Conservation (phyloP, 2,113 vertebrate species). For the Eurypyga helias region DNA sequence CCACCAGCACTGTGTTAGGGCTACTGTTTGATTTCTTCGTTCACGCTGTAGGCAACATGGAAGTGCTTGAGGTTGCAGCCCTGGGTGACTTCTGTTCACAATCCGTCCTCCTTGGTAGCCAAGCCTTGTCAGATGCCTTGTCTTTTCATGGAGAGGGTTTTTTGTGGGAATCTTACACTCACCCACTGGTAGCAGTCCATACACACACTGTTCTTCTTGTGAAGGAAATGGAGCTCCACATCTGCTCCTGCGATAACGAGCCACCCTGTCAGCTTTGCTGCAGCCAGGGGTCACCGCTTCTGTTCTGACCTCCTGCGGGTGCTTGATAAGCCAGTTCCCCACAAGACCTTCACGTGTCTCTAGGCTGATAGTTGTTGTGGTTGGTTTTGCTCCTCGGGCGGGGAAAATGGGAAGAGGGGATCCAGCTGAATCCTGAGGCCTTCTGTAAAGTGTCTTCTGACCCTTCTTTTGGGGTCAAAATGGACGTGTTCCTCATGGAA, state of each 20-base stretch:
- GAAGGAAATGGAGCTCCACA: neutral
- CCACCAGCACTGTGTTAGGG: neutral
- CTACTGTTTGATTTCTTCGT: neutral
- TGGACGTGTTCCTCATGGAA: neutral
- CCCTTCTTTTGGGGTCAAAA: neutral
- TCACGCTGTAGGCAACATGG: neutral
- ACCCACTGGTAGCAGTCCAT: neutral
- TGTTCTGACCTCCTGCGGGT: neutral
- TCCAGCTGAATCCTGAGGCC: neutral
- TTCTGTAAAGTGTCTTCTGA: neutral
- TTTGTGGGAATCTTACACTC: neutral
- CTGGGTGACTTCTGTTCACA: neutral
- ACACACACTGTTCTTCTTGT: neutral
- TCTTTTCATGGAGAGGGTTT: neutral
- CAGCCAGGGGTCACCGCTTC: neutral
- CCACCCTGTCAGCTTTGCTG: neutral
- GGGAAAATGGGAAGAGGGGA: neutral
- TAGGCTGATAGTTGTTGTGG: neutral
- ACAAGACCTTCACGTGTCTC: neutral
- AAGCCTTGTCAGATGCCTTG: neutral
- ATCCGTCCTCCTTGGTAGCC: neutral
- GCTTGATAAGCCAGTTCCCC: slow-evolving; percentile 10
- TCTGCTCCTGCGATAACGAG: slow-evolving; percentile 10
- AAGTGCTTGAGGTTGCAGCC: neutral
- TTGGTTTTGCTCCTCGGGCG: neutral